These are phyloP conservation scores for Drosophila algonquin DNA, from an alignment of 2,888 invertebrate genomes.

Conservation along the genomic window DNA sequence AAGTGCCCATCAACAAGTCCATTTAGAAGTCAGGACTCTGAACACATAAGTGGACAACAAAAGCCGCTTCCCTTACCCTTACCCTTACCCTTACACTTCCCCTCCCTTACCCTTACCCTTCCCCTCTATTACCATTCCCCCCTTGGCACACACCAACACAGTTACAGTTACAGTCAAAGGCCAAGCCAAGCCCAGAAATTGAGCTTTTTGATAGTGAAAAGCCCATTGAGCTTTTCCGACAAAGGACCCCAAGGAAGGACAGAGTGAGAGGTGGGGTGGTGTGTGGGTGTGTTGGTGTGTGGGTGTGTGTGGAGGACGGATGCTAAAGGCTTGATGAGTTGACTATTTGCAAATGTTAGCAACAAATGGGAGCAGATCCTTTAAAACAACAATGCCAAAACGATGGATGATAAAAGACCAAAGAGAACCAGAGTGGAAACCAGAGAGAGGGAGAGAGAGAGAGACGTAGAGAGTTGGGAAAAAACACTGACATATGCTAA, in stretches of 20 bases:
- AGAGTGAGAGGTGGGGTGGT: not conserved
- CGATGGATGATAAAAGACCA: conserved; percentile 27
- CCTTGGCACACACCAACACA: not conserved
- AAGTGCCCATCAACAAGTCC: conserved; percentile 31
- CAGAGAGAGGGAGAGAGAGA: conserved; percentile 27
- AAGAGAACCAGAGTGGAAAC: conserved; percentile 38
- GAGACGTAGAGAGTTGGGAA: conserved; percentile 12
- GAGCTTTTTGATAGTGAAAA: conserved; percentile 38
- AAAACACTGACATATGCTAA: conserved; percentile 59
- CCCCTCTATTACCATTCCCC: too few relatives aligned
- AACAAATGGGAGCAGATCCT: conserved; percentile 34
- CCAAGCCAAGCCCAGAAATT: conserved; percentile 24
- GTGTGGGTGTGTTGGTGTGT: too few relatives aligned
- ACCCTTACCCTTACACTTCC: not conserved
- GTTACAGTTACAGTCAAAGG: conserved; percentile 14
- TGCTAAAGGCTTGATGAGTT: conserved; percentile 36
- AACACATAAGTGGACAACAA: conserved; percentile 39
- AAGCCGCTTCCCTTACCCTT: conserved; percentile 1
- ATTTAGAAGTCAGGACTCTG: conserved; percentile 22
- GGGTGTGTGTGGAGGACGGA: not conserved
- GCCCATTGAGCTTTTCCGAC: conserved; percentile 26
- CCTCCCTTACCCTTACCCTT: not conserved
- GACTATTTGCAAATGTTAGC: conserved; percentile 31
- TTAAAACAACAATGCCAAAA: conserved; percentile 35
- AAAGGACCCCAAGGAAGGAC: conserved; percentile 3